Base-by-base conservation (phyloP, 2,888 invertebrate genomes). In the Ichneumon xanthorius region DNA sequence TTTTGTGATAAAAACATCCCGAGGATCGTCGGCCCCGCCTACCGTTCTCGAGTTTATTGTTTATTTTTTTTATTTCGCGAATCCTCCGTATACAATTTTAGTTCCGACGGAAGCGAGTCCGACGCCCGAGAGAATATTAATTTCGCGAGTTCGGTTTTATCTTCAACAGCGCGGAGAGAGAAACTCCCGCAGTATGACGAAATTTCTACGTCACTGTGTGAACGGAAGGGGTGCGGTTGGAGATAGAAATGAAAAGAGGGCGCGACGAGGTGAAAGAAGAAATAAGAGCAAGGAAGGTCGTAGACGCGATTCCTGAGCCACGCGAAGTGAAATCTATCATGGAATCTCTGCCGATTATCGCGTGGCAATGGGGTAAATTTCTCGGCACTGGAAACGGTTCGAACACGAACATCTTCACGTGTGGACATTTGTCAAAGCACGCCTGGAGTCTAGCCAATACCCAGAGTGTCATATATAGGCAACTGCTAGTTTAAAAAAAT, bases 91-190 rank as follows among this genome's bases (percentile, higher is more conserved):
- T 11, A 14, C 22, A 19, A 40, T 19, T 40, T 22, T 48, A 3
- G 45, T 48, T 45, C 19, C 40, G 5, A 45, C 22, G 22, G 19
- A 14, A 22, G 68, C 40, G 14, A 14, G 11, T 22, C 22, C 11
- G 45, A 40, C 45, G 45, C 45, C 26, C 19, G 48, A 68, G 40
- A 14, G 68, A 48, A 68, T 68, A 68, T 68, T 48, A 68, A 68
- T 68, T 68, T 45, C 68, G 45, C 19, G 45, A 26, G 45, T 45
- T 14, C 45, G 22, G 11, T 26, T 68, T 45, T 22, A 22, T 68
- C 48, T 45, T 48, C 40, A 68, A 22, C 19, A 19, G 19, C n/a
- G 19, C 4, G 19, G 19, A 48, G 45, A 68, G 22, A 0, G 48
- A 48, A 48, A 48, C 58, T 45, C 40, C 40, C 45, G 68, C 68